phyloP scores from a whole-genome alignment of 2,888 invertebrate species.

The Noctua janthina region DNA sequence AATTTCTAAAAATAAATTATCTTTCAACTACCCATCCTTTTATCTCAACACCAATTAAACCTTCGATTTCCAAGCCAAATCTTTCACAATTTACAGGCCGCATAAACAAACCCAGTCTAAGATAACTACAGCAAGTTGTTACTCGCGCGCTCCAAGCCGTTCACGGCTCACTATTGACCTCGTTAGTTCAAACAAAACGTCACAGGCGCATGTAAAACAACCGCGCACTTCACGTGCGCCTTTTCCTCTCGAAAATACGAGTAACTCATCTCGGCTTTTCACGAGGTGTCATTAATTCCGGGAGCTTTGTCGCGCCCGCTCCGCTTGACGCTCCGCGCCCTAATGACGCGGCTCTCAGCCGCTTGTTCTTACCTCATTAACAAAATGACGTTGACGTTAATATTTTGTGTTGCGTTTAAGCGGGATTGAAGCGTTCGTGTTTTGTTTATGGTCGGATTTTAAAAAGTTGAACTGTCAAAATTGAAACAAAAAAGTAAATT shows the following conservation, averaged over 20 bases:
- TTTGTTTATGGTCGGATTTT: slow-evolving; percentile 36
- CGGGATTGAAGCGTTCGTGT: slow-evolving; percentile 54
- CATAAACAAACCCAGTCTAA: slow-evolving; percentile 49
- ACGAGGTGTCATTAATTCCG: slow-evolving; percentile 89
- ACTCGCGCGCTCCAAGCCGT: slow-evolving; percentile 75
- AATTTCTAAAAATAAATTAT: not conserved
- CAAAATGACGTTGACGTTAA: slow-evolving; percentile 73
- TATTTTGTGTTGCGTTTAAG: slow-evolving; percentile 66
- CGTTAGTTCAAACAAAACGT: slow-evolving; percentile 88
- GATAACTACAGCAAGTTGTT: slow-evolving; percentile 75
- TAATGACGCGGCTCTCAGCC: slow-evolving; percentile 83
- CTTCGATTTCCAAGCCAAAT: not conserved
- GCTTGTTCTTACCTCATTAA: slow-evolving; percentile 87
- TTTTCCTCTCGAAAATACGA: slow-evolving; percentile 88
- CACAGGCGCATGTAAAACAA: slow-evolving; percentile 85
- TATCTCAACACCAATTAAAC: not conserved
- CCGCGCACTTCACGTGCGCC: slow-evolving; percentile 87
- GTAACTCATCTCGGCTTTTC: slow-evolving; percentile 88
- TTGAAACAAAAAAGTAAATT: slow-evolving; percentile 8
- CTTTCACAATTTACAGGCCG: not conserved
- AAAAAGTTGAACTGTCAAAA: slow-evolving; percentile 18
- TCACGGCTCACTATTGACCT: slow-evolving; percentile 87
- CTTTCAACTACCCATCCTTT: not conserved
- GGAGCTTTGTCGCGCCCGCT: slow-evolving; percentile 80
- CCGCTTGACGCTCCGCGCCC: slow-evolving; percentile 75